Percentiles rank a stretch among this genome's conserved stretches.
Conservation (phyloP, 2,888 invertebrate species). For the Oasisia sp. region DNA sequence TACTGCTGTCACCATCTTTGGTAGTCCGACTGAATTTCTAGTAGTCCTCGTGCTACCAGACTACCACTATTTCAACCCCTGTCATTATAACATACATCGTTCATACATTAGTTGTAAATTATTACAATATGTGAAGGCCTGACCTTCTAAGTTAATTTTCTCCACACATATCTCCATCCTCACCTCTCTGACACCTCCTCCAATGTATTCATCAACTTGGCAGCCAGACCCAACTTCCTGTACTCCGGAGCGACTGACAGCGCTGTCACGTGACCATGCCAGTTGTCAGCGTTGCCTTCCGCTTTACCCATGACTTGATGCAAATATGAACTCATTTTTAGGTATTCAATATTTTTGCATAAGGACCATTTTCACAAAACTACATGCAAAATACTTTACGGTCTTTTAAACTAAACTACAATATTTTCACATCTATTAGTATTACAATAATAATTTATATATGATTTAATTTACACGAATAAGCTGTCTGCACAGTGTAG, state of each 20-base stretch:
- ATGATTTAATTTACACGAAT: not conserved
- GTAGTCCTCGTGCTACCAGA: no score
- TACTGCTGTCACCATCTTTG: no score
- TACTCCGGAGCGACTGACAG: slow-evolving; percentile 95
- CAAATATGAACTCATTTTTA: not conserved
- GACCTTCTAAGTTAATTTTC: not conserved
- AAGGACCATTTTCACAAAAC: not conserved
- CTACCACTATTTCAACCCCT: no score
- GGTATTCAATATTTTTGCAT: not conserved
- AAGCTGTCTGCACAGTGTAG: not conserved
- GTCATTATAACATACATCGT: no score
- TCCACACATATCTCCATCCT: slow-evolving; percentile 24
- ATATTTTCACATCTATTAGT: no score
- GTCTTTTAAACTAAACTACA: no score
- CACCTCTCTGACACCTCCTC: slow-evolving; percentile 94
- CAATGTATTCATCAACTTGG: slow-evolving; percentile 89
- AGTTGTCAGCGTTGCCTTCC: slow-evolving; percentile 93
- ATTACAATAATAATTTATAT: no score
- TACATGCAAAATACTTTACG: not conserved
- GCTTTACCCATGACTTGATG: slow-evolving; percentile 96
- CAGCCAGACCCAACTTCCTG: slow-evolving; percentile 90
- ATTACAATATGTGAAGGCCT: no score
- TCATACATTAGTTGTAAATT: no score
- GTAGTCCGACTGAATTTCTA: no score
- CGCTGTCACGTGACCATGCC: slow-evolving; percentile 99